These are phyloP conservation scores for Chaenocephalus aceratus DNA, from an alignment of 2,113 vertebrate species.

Conservation along the genomic window DNA sequence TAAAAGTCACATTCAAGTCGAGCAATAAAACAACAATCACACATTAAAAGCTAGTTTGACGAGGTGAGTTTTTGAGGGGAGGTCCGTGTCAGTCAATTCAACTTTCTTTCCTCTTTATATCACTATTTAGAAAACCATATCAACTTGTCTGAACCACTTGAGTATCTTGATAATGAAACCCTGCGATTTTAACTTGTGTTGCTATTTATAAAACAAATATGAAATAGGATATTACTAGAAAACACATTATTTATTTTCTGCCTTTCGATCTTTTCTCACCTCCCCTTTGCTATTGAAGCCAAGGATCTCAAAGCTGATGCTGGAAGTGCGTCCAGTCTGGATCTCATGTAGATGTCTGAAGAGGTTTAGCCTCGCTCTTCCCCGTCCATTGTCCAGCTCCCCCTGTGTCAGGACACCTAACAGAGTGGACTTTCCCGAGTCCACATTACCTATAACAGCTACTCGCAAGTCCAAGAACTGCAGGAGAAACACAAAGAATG, in stretches of 20 bases:
- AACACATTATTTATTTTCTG: background rate
- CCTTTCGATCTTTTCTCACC: conserved; percentile 78
- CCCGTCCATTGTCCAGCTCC: conserved; percentile 97
- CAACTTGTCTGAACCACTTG: background rate
- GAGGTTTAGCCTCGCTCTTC: conserved; percentile 96
- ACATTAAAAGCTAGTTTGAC: too few relatives aligned
- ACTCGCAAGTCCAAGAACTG: conserved; percentile 98
- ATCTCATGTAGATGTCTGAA: conserved; percentile 99
- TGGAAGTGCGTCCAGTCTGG: conserved; percentile 96
- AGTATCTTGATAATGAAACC: background rate
- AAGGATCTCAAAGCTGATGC: conserved; percentile 99
- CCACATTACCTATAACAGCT: conserved; percentile 97
- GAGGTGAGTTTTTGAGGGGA: too few relatives aligned
- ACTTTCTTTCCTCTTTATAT: background rate
- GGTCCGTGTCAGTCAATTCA: too few relatives aligned
- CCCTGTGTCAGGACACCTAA: conserved; percentile 97
- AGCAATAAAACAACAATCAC: too few relatives aligned
- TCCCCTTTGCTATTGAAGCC: conserved; percentile 99
- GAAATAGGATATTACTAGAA: background rate
- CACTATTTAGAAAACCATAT: background rate
- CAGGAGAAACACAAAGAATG: conserved; percentile 11
- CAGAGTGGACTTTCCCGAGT: conserved; percentile 97
- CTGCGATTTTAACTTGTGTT: background rate
- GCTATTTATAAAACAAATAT: background rate
- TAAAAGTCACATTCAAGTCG: too few relatives aligned